Percentiles rank a stretch among this genome's conserved stretches.
Conservation (phyloP, 2,113 vertebrate genomes). For the Sebastes schlegelii region DNA sequence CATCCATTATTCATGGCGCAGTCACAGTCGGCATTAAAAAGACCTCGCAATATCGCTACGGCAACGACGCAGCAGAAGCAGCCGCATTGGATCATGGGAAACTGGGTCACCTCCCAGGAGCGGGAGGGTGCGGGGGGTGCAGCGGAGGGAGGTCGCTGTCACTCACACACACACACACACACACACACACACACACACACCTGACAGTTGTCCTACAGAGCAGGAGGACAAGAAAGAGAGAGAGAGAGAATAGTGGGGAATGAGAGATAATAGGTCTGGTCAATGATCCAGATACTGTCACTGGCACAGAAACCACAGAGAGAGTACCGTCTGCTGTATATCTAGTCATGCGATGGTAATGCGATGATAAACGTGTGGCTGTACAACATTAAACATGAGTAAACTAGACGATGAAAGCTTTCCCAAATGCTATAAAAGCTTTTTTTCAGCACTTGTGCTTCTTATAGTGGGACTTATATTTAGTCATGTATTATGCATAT, state of each 20-base stretch:
- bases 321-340: background rate
- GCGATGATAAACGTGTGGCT: background rate
- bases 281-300: slow-evolving; percentile 29
- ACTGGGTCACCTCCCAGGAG: slow-evolving; percentile 86
- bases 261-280: slow-evolving; percentile 14
- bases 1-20: slow-evolving; percentile 83
- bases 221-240: slow-evolving; percentile 21
- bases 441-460: background rate
- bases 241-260: slow-evolving; percentile 18
- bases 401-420: background rate
- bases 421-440: background rate
- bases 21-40: slow-evolving; percentile 77
- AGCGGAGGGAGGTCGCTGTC: slow-evolving; percentile 63
- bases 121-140: slow-evolving; percentile 54
- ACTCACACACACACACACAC: slow-evolving; percentile 34
- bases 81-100: slow-evolving; percentile 83
- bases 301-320: slow-evolving; percentile 3
- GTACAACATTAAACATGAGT: slow-evolving; percentile 19
- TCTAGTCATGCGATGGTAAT: slow-evolving; percentile 9
- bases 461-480: background rate
- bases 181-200: slow-evolving; percentile 54
- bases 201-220: slow-evolving; percentile 72
- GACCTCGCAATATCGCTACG: slow-evolving; percentile 70
- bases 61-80: slow-evolving; percentile 71
- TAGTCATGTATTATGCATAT: background rate